Base-by-base conservation (phyloP, 2,797 vertebrate species). In the Morus bassanus region DNA sequence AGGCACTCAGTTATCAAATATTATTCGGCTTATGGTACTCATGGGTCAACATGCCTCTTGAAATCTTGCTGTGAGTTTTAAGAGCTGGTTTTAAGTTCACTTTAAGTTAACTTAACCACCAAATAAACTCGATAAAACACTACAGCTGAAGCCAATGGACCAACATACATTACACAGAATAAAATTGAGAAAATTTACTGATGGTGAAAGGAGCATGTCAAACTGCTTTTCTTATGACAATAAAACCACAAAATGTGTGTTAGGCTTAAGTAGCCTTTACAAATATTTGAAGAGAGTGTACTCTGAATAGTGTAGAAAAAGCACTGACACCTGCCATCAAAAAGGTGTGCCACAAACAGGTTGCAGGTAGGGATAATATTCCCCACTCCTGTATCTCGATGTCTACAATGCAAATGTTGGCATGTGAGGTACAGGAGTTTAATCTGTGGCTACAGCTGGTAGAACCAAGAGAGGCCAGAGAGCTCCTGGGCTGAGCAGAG, bases 51-150 rank as follows among this genome's bases (percentile, higher is more conserved):
- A 17, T 2, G 43, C 9, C 60, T 68, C 79, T 70, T 84, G 53
- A 87, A 91, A 91, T 64, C 46, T n/a, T 78, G 33, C 23, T 80
- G 18, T 35, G 53, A 89, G 46, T 80, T 83, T 88, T 74, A 68
- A 92, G 56, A 80, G 43, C 21, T 74, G 23, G 1, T 33, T 53
- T 92, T 75, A 16, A 68, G 54, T 50, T 88, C 74, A 57, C 41
- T 67, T 64, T 16, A 53, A 63, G 22, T 88, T 85, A 84, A 48
- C 25, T 54, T 39, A 25, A 69, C 16, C 48, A 60, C 30, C 41
- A 91, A 92, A 88, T 37, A 85, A 95, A 80, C 18, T 60, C 1
- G 4, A n/a, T 24, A 75, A 91, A 92, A 81, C 43, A 86, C 22
- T 57, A 48, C 18, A 78, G 35, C 15, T 57, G 16, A 88, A 93